Conservation (phyloP, 2,888 invertebrate species). For the Rutpela maculata region DNA sequence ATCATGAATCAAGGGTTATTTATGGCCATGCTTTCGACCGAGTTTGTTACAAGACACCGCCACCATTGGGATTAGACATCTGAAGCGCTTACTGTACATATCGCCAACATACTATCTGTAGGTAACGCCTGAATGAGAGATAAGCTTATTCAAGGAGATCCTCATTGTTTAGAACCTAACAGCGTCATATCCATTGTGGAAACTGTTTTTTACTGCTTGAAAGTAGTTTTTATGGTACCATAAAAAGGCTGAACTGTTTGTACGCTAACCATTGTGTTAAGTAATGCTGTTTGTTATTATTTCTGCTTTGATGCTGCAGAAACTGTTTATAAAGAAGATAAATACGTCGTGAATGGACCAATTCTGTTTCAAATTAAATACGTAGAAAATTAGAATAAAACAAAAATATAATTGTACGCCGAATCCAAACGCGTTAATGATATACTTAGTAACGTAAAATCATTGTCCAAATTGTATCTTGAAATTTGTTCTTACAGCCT, state of each 20-base stretch:
- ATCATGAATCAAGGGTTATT: constrained; percentile 69
- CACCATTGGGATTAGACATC: constrained; percentile 48
- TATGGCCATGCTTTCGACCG: constrained; percentile 61
- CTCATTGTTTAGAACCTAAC: constrained; percentile 17
- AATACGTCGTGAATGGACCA: too few relatives aligned
- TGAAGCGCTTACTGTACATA: constrained; percentile 43
- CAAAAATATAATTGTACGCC: too few relatives aligned
- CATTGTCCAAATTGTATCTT: too few relatives aligned
- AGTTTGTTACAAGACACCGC: constrained; percentile 60
- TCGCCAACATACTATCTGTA: constrained; percentile 7
- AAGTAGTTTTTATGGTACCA: neutral
- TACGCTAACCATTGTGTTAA: neutral
- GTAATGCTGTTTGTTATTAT: neutral
- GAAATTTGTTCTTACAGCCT: too few relatives aligned
- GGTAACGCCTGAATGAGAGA: constrained; percentile 11
- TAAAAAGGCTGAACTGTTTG: neutral
- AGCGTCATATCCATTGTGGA: neutral
- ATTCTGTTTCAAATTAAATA: too few relatives aligned
- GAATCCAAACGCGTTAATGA: too few relatives aligned
- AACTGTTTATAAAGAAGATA: too few relatives aligned
- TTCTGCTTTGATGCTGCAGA: neutral
- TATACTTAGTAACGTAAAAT: too few relatives aligned
- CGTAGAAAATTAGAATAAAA: too few relatives aligned
- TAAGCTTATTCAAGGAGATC: constrained; percentile 16
- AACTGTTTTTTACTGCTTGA: neutral